A percentile compares a stretch with the other conserved stretches of the same genome.
Evolutionary conservation across 2,888 invertebrate species (phyloP).

Genomic region (Caenorhabditis macrosperma): DNA sequence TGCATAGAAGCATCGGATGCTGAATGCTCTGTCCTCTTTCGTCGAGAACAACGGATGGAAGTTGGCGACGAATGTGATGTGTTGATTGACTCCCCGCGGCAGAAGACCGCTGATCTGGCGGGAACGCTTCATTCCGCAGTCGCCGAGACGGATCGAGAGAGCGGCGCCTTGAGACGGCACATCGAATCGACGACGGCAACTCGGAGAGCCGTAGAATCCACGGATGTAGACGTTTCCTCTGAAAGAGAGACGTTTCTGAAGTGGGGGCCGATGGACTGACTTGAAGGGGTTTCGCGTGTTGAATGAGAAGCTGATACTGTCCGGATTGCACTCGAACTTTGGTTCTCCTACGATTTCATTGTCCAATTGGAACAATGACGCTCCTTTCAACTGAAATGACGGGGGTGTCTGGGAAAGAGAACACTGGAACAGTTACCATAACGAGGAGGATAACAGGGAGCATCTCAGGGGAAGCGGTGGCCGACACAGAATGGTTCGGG

Average conservation of each 20-base stretch:
- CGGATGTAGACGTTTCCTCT: slow-evolving; percentile 78
- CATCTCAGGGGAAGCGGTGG: slow-evolving; percentile 7
- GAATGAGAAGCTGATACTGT: slow-evolving; percentile 69
- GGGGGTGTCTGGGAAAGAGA: background rate
- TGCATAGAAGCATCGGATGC: slow-evolving; percentile 77
- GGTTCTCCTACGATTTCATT: slow-evolving; percentile 72
- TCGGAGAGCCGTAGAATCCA: slow-evolving; percentile 69
- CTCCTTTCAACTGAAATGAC: slow-evolving; percentile 19
- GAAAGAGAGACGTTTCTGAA: slow-evolving; percentile 36
- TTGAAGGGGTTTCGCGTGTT: slow-evolving; percentile 68
- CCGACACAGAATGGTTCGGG: background rate
- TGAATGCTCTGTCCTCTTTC: slow-evolving; percentile 76
- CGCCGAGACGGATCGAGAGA: slow-evolving; percentile 72
- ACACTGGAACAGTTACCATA: slow-evolving; percentile 5
- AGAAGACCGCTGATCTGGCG: slow-evolving; percentile 72
- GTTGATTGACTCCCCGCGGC: slow-evolving; percentile 73
- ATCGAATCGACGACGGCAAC: slow-evolving; percentile 74
- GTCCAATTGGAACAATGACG: slow-evolving; percentile 53
- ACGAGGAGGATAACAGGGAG: slow-evolving; percentile 12
- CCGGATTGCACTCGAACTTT: slow-evolving; percentile 69
- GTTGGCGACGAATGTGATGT: slow-evolving; percentile 72
- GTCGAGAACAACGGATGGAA: slow-evolving; percentile 78
- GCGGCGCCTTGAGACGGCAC: slow-evolving; percentile 63
- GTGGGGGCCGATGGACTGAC: slow-evolving; percentile 24
- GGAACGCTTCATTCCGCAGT: slow-evolving; percentile 77